phyloP scores from a whole-genome alignment of 2,113 vertebrate genomes.

The Laticauda colubrina region DNA sequence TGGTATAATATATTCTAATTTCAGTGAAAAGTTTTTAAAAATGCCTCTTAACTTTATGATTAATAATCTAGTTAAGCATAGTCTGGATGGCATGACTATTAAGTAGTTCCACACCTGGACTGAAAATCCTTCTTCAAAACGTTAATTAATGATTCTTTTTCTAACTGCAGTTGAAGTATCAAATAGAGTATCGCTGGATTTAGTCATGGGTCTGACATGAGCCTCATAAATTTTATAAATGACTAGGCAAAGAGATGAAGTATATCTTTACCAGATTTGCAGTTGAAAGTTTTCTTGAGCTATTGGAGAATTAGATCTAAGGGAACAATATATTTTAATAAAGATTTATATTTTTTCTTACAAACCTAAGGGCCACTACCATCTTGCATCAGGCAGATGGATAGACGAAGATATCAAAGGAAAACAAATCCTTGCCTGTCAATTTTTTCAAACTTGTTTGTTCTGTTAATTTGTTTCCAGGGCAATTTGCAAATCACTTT shows the following conservation, averaged over 20 bases:
- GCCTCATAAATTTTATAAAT: neutral
- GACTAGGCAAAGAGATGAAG: neutral
- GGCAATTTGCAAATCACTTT: neutral
- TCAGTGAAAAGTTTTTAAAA: neutral
- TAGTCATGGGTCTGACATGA: neutral
- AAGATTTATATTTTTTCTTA: neutral
- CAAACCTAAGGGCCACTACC: neutral
- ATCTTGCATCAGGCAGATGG: neutral
- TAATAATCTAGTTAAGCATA: neutral
- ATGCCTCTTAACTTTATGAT: neutral
- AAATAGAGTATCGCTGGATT: neutral
- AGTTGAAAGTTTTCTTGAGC: neutral
- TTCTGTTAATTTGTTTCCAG: neutral
- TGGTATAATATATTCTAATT: neutral
- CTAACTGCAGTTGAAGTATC: neutral
- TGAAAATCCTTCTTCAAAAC: neutral
- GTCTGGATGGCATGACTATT: neutral
- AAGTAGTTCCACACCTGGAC: neutral
- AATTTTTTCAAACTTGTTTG: neutral
- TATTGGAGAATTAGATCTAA: neutral
- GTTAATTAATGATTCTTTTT: neutral
- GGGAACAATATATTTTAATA: neutral
- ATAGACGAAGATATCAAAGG: neutral
- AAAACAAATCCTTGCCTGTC: neutral
- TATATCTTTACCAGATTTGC: neutral